Conservation (phyloP, 2,888 invertebrate genomes). For the Crocallis elinguaria region DNA sequence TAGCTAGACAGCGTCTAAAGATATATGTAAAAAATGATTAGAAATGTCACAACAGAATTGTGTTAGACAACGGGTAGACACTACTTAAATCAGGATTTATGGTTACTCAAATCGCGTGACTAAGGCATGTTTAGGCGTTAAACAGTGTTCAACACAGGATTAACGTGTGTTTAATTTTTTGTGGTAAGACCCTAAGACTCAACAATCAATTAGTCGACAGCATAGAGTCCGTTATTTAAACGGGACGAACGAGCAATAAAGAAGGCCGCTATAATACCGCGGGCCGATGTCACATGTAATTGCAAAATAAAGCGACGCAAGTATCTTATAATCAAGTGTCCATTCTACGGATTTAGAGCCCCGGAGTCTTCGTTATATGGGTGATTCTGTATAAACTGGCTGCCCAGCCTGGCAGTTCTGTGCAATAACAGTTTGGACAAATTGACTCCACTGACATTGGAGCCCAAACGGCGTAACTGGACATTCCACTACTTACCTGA, state of each 20-base stretch:
- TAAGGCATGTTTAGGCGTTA: too few species aligned
- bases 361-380: constrained; percentile 76
- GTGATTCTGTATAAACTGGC: constrained; percentile 71
- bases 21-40: too few species aligned
- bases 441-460: constrained; percentile 77
- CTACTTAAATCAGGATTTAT: background rate
- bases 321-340: constrained; percentile 82
- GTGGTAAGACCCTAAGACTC: background rate
- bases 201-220: constrained; percentile 10
- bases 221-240: constrained; percentile 13
- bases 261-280: constrained; percentile 63
- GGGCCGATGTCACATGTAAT: constrained; percentile 70
- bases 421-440: constrained; percentile 80
- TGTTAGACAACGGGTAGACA: too few species aligned
- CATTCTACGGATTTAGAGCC: constrained; percentile 73
- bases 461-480: constrained; percentile 57
- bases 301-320: constrained; percentile 79
- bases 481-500: constrained; percentile 48
- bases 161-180: too few species aligned
- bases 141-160: too few species aligned
- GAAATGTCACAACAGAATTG: too few species aligned
- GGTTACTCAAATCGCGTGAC: too few species aligned
- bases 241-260: constrained; percentile 66
- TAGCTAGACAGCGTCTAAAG: too few species aligned
- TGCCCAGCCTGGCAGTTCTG: constrained; percentile 45